phyloP scores from a whole-genome alignment of 2,113 vertebrate species.

The Pterophyllum scalare region DNA sequence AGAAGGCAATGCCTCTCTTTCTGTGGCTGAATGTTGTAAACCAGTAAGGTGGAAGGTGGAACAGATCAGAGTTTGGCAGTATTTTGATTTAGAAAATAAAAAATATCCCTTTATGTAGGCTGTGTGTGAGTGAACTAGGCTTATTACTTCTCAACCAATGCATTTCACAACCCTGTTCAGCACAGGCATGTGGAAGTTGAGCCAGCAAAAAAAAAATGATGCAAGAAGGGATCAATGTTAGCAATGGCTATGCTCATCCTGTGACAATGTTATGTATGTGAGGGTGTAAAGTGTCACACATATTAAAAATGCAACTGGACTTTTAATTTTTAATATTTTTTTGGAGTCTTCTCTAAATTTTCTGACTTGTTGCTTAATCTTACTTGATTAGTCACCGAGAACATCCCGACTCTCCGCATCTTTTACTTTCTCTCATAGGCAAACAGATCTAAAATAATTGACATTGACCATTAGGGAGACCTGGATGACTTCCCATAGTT shows the following conservation, averaged over 20 bases:
- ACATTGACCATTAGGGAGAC: slow-evolving; percentile 4
- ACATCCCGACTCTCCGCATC: not conserved
- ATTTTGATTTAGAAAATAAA: slow-evolving; percentile 1
- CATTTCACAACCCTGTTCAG: no score
- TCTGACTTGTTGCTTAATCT: not conserved
- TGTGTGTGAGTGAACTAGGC: no score
- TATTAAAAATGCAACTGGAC: not conserved
- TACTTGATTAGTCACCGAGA: not conserved
- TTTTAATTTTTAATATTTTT: not conserved
- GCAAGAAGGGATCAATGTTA: no score
- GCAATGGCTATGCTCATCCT: no score
- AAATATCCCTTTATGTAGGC: no score
- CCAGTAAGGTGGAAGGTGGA: not conserved
- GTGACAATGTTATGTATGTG: no score
- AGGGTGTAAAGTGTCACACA: no score
- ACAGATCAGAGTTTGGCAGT: not conserved
- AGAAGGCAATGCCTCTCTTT: no score
- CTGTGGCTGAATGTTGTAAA: no score
- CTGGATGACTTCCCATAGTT: slow-evolving; percentile 29
- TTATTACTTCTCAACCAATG: no score
- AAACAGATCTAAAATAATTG: slow-evolving; percentile 2
- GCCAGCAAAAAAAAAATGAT: no score
- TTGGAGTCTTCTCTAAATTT: not conserved
- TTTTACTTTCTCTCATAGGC: not conserved
- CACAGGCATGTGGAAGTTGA: no score